These are phyloP conservation scores for Mylabris sibirica DNA, from an alignment of 2,888 invertebrate species.

Conservation along the genomic window DNA sequence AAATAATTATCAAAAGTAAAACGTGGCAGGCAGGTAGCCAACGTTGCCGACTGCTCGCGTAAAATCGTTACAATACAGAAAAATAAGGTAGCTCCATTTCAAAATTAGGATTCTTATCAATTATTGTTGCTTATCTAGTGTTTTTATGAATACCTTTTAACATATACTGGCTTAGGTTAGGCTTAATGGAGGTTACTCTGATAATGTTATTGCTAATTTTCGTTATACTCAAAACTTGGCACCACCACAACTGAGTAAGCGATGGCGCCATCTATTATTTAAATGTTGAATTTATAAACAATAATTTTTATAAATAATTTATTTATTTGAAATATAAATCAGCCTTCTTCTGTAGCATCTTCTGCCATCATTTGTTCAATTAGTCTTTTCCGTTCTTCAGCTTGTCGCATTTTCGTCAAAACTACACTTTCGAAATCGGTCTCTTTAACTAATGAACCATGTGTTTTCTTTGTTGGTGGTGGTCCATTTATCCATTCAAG, in stretches of 20 bases:
- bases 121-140: no score
- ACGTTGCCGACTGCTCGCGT: no score
- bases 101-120: no score
- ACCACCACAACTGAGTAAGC: conserved; percentile 9
- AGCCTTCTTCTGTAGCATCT: conserved; percentile 52
- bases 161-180: no score
- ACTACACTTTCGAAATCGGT: conserved; percentile 85
- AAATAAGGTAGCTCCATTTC: no score
- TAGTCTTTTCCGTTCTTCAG: conserved; percentile 81
- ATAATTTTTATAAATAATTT: conserved; percentile 3
- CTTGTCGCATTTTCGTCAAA: conserved; percentile 80
- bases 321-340: conserved; percentile 9
- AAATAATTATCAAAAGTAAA: conserved; percentile 13
- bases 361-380: conserved; percentile 75
- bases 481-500: conserved; percentile 74
- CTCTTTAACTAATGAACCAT: conserved; percentile 65
- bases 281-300: background rate
- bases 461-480: conserved; percentile 57
- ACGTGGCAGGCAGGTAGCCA: conserved; percentile 27
- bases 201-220: no score
- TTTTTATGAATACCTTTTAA: no score
- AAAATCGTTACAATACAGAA: no score
- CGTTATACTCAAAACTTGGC: no score
- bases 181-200: no score
- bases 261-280: conserved; percentile 19